Percentiles rank a stretch among this genome's conserved stretches.
Evolutionary conservation across 2,113 vertebrate species (phyloP).

Genomic region (Anoplopoma fimbria): DNA sequence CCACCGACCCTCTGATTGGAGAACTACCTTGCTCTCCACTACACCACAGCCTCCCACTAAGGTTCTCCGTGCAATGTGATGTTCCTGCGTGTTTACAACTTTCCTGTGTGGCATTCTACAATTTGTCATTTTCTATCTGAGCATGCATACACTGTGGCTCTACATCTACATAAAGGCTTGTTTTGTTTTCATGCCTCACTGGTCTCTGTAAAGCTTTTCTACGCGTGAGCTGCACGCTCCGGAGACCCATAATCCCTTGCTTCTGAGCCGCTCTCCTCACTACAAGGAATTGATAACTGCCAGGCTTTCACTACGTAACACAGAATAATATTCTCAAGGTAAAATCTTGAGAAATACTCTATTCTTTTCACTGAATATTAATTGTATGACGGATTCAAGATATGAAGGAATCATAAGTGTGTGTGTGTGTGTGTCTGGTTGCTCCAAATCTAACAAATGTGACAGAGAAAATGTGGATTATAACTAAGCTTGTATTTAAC

Average conservation of each 20-base stretch:
- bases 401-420: background rate
- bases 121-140: background rate
- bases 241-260: slow-evolving; percentile 17
- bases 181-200: background rate
- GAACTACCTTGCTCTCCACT: no score
- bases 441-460: background rate
- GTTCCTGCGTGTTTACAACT: no score
- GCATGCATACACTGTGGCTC: background rate
- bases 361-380: slow-evolving; percentile 9
- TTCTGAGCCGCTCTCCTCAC: background rate
- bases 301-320: background rate
- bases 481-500: background rate
- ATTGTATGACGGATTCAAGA: background rate
- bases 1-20: no score
- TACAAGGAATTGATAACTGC: slow-evolving; percentile 1
- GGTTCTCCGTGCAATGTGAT: background rate
- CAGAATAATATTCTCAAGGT: background rate
- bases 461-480: background rate
- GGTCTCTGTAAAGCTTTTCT: background rate
- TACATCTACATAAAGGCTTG: background rate
- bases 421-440: background rate
- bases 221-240: slow-evolving; percentile 11
- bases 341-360: slow-evolving; percentile 12
- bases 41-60: no score
- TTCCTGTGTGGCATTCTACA: background rate